These are phyloP conservation scores for Drosophila repleta DNA, from an alignment of 1,140 invertebrate genomes.

Conservation along the genomic window DNA sequence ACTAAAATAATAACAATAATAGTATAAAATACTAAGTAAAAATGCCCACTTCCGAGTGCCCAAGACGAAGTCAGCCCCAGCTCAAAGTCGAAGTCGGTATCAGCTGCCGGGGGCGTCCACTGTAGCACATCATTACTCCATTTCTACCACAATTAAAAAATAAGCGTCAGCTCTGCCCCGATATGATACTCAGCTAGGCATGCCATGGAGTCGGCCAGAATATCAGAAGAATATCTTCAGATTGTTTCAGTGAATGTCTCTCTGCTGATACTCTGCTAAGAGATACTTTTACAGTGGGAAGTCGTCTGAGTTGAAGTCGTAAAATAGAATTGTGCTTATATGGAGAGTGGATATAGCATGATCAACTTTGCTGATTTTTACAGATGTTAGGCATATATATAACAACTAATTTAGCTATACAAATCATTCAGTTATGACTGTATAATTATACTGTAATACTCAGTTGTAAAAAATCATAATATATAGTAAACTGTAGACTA, in stretches of 20 bases:
- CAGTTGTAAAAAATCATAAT: too few relatives aligned
- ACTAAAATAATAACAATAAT: slow-evolving; percentile 75
- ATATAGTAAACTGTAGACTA: too few relatives aligned
- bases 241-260: slow-evolving; percentile 52
- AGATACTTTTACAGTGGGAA: too few relatives aligned
- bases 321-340: too few relatives aligned
- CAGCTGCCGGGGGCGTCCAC: slow-evolving; percentile 4
- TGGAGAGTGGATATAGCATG: too few relatives aligned
- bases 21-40: slow-evolving; percentile 71
- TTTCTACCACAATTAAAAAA: slow-evolving; percentile 68
- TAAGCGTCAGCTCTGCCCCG: neutral
- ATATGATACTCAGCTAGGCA: neutral
- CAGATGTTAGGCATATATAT: too few relatives aligned
- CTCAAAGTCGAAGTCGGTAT: slow-evolving; percentile 4
- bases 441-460: too few relatives aligned
- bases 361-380: too few relatives aligned
- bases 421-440: too few relatives aligned
- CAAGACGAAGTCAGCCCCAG: slow-evolving; percentile 9
- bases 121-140: slow-evolving; percentile 61
- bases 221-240: slow-evolving; percentile 15
- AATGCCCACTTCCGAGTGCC: slow-evolving; percentile 71
- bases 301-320: too few relatives aligned
- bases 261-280: slow-evolving; percentile 1
- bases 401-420: too few relatives aligned
- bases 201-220: neutral